Percentiles rank a stretch among this genome's conserved stretches.
Conservation (phyloP, 2,888 invertebrate genomes). For the Andrena chrysosceles region DNA sequence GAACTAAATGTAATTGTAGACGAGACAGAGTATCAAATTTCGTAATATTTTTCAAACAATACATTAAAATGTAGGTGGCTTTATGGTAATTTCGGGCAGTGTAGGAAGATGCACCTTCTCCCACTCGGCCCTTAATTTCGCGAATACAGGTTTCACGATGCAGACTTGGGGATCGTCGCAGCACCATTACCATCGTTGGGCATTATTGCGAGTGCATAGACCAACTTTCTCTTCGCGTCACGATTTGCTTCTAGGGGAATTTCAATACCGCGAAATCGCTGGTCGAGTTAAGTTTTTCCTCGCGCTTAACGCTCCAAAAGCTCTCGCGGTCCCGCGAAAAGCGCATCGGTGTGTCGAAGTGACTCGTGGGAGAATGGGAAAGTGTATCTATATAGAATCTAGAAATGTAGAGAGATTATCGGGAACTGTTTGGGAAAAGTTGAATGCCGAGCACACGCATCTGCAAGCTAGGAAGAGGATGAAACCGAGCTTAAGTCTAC, state of each 20-base stretch:
- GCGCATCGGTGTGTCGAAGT: not conserved
- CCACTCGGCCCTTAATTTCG: not conserved
- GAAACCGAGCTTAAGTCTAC: not conserved
- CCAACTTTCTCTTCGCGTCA: constrained; percentile 55
- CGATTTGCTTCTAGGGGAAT: constrained; percentile 27
- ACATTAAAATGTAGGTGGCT: too few relatives aligned
- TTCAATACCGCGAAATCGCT: constrained; percentile 28
- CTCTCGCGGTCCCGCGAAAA: not conserved
- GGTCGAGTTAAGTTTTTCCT: constrained; percentile 17
- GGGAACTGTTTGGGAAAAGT: constrained; percentile 3
- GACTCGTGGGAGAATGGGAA: too few relatives aligned
- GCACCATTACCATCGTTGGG: constrained; percentile 41
- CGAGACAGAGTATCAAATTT: too few relatives aligned
- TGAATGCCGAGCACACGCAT: not conserved
- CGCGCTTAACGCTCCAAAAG: not conserved
- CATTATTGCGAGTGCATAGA: constrained; percentile 9
- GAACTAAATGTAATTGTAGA: too few relatives aligned
- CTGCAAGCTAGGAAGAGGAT: not conserved
- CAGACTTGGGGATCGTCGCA: constrained; percentile 42
- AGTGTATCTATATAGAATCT: not conserved
- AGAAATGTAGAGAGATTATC: constrained; percentile 12
- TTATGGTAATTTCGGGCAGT: too few relatives aligned
- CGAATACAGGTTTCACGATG: not conserved
- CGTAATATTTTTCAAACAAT: too few relatives aligned
- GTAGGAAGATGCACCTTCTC: too few relatives aligned